Conservation (phyloP, 1,140 invertebrate genomes). For the Eciton burchellii region DNA sequence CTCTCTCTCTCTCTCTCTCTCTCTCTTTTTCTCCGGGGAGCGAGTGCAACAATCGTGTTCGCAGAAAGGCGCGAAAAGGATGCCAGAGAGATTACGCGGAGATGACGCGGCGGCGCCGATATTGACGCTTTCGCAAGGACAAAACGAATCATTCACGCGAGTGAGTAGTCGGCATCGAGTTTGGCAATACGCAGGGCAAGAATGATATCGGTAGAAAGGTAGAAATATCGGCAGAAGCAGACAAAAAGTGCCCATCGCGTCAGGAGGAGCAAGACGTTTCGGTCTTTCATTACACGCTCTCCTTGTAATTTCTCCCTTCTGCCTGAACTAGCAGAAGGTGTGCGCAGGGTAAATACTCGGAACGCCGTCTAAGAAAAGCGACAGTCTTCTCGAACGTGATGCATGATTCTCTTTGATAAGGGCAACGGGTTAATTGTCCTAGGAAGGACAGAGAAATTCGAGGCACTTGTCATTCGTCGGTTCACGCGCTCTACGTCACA, state of each 20-base stretch:
- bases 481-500: neutral
- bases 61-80: conserved; percentile 3
- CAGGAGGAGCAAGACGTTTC: conserved; percentile 47
- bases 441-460: conserved; percentile 13
- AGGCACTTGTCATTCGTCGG: neutral
- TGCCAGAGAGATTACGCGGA: conserved; percentile 23
- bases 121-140: conserved; percentile 72
- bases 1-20: conserved; percentile 26
- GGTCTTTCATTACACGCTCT: conserved; percentile 6
- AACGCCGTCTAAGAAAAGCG: conserved; percentile 31
- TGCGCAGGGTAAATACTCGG: conserved; percentile 61
- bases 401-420: conserved; percentile 46
- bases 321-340: conserved; percentile 17
- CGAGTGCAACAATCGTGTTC: conserved; percentile 1
- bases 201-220: conserved; percentile 22
- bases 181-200: conserved; percentile 54
- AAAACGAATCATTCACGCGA: conserved; percentile 75
- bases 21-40: conserved; percentile 11
- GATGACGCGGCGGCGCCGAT: conserved; percentile 54
- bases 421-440: conserved; percentile 7
- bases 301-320: neutral
- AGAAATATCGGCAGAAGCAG: neutral
- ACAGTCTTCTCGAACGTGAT: conserved; percentile 41
- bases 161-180: conserved; percentile 34
- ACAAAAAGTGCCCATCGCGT: conserved; percentile 52